Evolutionary conservation across 1,140 invertebrate genomes (phyloP).

Genomic region (Drosophila bipectinata): DNA sequence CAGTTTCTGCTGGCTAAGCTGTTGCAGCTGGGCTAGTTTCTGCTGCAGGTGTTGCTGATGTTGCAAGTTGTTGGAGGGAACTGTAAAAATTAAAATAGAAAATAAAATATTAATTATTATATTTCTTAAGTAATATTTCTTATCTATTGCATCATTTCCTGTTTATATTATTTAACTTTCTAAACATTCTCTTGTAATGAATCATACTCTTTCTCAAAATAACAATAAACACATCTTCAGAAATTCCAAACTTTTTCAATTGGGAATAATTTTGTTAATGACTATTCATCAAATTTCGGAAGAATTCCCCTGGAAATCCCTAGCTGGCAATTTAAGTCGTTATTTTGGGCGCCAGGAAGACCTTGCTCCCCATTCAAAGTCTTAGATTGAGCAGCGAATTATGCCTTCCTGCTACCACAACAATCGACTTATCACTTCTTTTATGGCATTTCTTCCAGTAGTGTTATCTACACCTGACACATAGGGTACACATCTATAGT

Average conservation of each 20-base stretch:
- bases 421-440: conserved; percentile 24
- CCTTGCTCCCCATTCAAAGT: conserved; percentile 36
- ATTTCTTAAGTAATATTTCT: not conserved
- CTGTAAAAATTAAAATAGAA: conserved; percentile 10
- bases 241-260: too few species aligned
- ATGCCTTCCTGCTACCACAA: conserved; percentile 38
- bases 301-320: conserved; percentile 4
- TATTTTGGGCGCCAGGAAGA: conserved; percentile 6
- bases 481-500: not conserved
- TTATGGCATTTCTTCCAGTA: conserved; percentile 31
- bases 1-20: conserved; percentile 30
- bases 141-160: not conserved
- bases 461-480: conserved; percentile 20
- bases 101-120: not conserved
- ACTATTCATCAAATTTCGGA: not conserved
- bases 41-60: conserved; percentile 37
- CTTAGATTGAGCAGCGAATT: conserved; percentile 5
- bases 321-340: not conserved
- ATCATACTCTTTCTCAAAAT: too few species aligned
- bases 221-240: too few species aligned
- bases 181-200: not conserved
- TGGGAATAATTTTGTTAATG: too few species aligned
- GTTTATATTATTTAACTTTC: not conserved
- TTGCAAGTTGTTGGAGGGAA: conserved; percentile 22
- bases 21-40: conserved; percentile 30